Evolutionary conservation across 2,888 invertebrate genomes (phyloP).

Genomic region (Pandemis corylana): DNA sequence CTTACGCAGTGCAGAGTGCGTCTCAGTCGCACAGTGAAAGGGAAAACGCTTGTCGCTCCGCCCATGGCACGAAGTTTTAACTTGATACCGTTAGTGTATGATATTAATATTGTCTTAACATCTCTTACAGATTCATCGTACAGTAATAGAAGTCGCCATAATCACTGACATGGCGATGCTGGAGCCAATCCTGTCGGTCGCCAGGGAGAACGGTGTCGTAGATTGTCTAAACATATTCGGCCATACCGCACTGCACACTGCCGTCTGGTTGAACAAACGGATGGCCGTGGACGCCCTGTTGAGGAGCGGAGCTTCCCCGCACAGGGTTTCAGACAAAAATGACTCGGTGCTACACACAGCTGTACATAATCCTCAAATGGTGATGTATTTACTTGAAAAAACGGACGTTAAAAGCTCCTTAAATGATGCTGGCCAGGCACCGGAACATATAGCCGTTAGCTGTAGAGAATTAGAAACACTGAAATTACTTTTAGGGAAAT

Average conservation of each 20-base stretch:
- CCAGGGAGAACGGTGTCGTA: not conserved
- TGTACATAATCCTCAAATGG: not conserved
- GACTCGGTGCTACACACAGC: slow-evolving; percentile 1
- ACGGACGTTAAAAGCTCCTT: not conserved
- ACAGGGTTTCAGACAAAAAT: not conserved
- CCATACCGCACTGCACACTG: not conserved
- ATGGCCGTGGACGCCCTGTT: not conserved
- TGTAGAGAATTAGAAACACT: not conserved
- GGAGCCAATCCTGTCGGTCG: not conserved
- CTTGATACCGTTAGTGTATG: too few species aligned
- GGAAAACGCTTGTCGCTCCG: too few species aligned
- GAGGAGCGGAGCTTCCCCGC: not conserved
- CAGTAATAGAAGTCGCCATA: not conserved
- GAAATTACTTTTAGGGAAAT: not conserved
- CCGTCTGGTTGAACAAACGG: not conserved
- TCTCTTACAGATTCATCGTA: not conserved
- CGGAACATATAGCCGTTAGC: not conserved
- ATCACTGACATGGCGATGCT: not conserved
- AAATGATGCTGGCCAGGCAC: not conserved
- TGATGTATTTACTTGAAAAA: not conserved
- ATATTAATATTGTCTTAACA: not conserved
- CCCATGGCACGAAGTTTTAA: too few species aligned
- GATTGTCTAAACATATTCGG: not conserved
- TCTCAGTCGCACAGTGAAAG: too few species aligned
- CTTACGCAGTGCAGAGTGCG: too few species aligned